Conservation (phyloP, 2,113 vertebrate species). For the Bufo gargarizans region DNA sequence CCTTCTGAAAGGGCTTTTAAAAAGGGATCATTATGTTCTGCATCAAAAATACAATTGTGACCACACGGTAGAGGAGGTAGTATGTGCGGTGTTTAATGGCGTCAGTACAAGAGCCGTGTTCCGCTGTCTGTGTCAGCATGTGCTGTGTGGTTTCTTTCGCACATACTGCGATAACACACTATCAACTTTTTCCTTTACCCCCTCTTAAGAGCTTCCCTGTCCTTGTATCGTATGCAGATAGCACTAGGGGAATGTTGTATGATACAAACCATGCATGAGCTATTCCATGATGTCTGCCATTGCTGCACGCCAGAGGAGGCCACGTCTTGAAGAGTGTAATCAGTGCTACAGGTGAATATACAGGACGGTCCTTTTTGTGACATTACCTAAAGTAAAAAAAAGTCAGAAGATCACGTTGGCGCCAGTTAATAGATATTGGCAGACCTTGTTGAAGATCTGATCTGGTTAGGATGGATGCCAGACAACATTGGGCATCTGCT, state of each 20-base stretch:
- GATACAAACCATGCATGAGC: neutral
- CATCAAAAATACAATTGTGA: neutral
- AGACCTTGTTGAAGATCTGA: too few relatives aligned
- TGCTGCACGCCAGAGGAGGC: neutral
- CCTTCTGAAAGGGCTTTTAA: neutral
- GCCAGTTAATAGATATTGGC: too few relatives aligned
- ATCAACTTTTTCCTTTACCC: neutral
- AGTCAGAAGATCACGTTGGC: too few relatives aligned
- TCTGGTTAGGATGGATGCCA: too few relatives aligned
- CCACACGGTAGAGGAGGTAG: neutral
- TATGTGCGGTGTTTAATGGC: neutral
- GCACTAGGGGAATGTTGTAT: neutral
- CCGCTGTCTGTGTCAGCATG: neutral
- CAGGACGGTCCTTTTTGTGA: too few relatives aligned
- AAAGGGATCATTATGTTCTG: constrained; percentile 14
- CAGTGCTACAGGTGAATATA: too few relatives aligned
- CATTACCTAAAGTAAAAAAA: too few relatives aligned
- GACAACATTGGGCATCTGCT: too few relatives aligned
- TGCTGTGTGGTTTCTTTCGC: neutral
- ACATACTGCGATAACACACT: neutral
- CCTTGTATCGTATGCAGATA: neutral
- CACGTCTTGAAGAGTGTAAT: too few relatives aligned
- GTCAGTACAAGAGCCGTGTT: neutral
- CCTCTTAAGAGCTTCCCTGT: neutral
- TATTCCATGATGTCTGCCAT: neutral